Conservation (phyloP, 1,140 invertebrate genomes). For the Bactericera cockerelli region DNA sequence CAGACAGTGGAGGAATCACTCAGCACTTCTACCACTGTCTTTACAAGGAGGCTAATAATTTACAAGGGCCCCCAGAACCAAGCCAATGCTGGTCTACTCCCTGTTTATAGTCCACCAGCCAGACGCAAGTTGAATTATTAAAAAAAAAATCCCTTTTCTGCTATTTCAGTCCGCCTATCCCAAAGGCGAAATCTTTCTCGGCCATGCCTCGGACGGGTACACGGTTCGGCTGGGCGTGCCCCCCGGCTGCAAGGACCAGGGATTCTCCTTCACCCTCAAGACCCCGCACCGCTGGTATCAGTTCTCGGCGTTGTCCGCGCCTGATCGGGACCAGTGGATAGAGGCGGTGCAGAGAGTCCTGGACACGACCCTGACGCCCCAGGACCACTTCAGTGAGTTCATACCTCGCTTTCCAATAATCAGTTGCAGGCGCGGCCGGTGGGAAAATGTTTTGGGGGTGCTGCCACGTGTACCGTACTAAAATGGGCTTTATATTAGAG, state of each 20-base stretch:
- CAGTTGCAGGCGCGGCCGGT: constrained; percentile 7
- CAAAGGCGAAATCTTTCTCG: constrained; percentile 81
- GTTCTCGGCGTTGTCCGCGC: constrained; percentile 60
- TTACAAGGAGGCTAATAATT: too few relatives aligned
- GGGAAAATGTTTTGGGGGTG: constrained; percentile 11
- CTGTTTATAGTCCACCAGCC: too few relatives aligned
- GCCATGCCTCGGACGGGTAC: constrained; percentile 58
- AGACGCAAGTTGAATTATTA: too few relatives aligned
- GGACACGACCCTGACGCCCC: constrained; percentile 54
- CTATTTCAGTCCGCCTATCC: constrained; percentile 54
- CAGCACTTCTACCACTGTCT: too few relatives aligned
- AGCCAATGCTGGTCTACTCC: too few relatives aligned
- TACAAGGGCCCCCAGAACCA: too few relatives aligned
- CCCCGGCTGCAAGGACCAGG: constrained; percentile 50
- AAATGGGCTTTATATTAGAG: neutral
- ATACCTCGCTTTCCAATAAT: neutral
- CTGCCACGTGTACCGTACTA: neutral
- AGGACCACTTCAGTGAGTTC: constrained; percentile 58
- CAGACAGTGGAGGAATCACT: too few relatives aligned
- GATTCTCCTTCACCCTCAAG: constrained; percentile 69
- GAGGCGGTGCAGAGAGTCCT: constrained; percentile 56
- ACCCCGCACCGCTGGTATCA: constrained; percentile 68
- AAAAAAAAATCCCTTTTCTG: neutral
- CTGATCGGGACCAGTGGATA: constrained; percentile 68
- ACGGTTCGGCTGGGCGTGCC: constrained; percentile 43